Evolutionary conservation across 2,888 invertebrate genomes (phyloP), one percentile per base, ranked within the genome.

Genomic region (Polietes domitor): DNA sequence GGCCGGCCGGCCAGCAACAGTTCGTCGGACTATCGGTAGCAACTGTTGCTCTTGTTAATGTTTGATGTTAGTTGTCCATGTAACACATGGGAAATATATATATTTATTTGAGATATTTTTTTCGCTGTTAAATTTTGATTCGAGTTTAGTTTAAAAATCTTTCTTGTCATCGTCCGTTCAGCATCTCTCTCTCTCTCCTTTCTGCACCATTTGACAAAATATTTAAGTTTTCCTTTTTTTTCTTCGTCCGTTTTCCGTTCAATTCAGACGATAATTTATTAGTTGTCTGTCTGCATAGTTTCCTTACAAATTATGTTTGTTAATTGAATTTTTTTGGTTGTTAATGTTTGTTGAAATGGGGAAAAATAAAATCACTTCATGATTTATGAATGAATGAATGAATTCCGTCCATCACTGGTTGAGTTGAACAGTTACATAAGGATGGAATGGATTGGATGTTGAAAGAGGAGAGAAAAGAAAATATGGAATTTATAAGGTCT

Each of bases 381-480:
- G 77, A 82, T 74, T 82, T 77, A 61, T 82, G 17, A 73, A 50
- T 28, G 68, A 76, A 61, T 82, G 17, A 73, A 50, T 28, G 68
- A 76, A 68, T 28, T 73, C 47, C 61, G 43, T 43, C 12, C 5
- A 19, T 50, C n/a, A 17, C 50, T 17, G 50, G 17, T 19, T 47
- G 47, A n/a, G 50, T 19, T 41, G 15, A 10, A 12, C 41, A 7
- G 9, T 41, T 41, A 41, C 41, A 41, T 41, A 12, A 41, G 7
- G 32, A 32, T 32, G 32, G 32, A 32, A 5, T 3, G 4, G 32
- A 32, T 32, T 32, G 32, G 32, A 5, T 32, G 32, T 32, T 32
- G 3, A 5, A 32, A 32, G 32, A 32, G 7, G 32, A 32, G 32
- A 32, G 32, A 32, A 32, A 32, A 5, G n/a, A n/a, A n/a, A n/a